Evolutionary conservation across 2,113 vertebrate genomes (phyloP).

Genomic region (Heloderma charlesbogerti): DNA sequence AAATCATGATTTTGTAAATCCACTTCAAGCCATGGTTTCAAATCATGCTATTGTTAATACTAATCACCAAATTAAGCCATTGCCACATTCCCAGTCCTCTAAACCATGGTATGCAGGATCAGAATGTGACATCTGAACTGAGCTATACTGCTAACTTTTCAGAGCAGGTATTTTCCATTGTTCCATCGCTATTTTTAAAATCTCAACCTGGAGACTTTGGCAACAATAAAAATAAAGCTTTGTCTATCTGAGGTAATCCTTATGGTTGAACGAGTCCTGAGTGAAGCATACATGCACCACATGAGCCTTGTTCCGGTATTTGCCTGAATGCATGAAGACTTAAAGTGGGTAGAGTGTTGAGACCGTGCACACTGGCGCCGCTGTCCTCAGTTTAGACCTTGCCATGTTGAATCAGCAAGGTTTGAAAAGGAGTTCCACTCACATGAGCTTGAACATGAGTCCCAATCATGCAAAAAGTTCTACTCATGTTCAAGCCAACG

Average conservation of each 20-base stretch:
- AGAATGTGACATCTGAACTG: not conserved
- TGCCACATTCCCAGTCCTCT: not conserved
- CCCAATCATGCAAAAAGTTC: too few relatives aligned
- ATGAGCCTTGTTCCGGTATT: too few relatives aligned
- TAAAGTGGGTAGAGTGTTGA: too few relatives aligned
- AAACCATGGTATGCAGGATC: not conserved
- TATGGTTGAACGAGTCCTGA: not conserved
- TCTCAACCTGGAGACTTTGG: not conserved
- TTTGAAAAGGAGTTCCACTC: too few relatives aligned
- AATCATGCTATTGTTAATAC: not conserved
- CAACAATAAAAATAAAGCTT: not conserved
- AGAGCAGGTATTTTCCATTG: not conserved
- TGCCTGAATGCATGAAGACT: too few relatives aligned
- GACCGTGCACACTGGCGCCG: too few relatives aligned
- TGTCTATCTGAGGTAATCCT: not conserved
- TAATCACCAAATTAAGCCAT: not conserved
- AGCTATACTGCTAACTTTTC: not conserved
- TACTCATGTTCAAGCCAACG: too few relatives aligned
- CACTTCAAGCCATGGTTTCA: not conserved
- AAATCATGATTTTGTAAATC: not conserved
- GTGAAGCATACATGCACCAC: not conserved
- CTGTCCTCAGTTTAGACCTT: too few relatives aligned
- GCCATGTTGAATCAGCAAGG: too few relatives aligned
- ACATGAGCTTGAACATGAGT: too few relatives aligned
- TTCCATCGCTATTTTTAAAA: not conserved